Base-by-base conservation (phyloP, 2,797 vertebrate species). In the Antrozous pallidus region DNA sequence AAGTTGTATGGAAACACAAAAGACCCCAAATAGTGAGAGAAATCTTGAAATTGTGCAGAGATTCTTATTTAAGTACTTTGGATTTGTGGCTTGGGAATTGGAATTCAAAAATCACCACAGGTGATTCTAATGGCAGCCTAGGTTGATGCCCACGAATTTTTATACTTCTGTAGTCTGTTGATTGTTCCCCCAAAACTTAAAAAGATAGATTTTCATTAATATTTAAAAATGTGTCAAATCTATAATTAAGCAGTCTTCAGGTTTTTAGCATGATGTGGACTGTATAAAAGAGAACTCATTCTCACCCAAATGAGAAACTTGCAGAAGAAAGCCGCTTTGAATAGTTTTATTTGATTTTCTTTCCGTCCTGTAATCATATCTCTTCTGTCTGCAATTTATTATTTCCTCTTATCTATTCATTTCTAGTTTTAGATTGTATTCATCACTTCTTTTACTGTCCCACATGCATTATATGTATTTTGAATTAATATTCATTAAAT, bases 381-480 rank as follows among this genome's bases (percentile, higher is more conserved):
- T 26, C 33, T 73, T 33, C 58, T 17, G 24, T 74, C n/a, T 28
- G 36, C 17, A 88, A 24, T 70, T 94, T 88, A 31, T 38, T 40
- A 14, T 81, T 85, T 94, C 85, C 51, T 31, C 18, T 90, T 36
- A n/a, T 63, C 45, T 67, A n/a, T 71, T 84, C 18, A n/a, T 79
- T 79, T 70, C 20, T 83, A 67, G 54, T 74, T 0, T 88, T 82
- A 36, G 2, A 16, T 17, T 80, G 3, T 63, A 70, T 38, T 5
- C 4, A 36, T 65, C 14, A n/a, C n/a, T 74, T 79, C n/a, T 26
- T 88, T 54, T 47, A 80, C 36, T 93, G 45, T 74, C 24, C 14
- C 11, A 42, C 7, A 42, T 28, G 6, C 14, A 28, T 16, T 78
- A 73, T 65, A 33, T 65, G 7, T 65, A 33, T 67, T 88, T 40